phyloP scores from a whole-genome alignment of 2,888 invertebrate species.

The Caenorhabditis sp. region DNA sequence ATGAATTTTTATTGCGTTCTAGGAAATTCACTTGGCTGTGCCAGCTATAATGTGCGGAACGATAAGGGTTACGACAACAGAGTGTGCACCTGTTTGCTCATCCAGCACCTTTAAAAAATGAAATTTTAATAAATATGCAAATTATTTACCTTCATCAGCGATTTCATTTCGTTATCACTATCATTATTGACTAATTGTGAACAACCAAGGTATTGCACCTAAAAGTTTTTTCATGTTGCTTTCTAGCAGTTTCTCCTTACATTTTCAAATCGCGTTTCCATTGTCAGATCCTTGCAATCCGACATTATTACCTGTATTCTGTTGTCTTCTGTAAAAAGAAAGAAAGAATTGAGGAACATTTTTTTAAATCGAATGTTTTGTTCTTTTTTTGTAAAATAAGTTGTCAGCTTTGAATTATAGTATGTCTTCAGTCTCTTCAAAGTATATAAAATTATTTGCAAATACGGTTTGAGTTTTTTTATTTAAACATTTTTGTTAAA shows the following conservation, averaged over 20 bases:
- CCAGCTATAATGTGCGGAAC: constrained; percentile 94
- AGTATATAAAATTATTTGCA: too few species aligned
- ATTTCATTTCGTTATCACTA: constrained; percentile 73
- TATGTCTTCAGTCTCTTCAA: too few species aligned
- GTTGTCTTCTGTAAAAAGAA: too few species aligned
- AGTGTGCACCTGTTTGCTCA: constrained; percentile 83
- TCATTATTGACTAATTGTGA: constrained; percentile 74
- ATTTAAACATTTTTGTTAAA: too few species aligned
- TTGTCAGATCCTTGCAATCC: constrained; percentile 20
- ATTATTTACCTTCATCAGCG: constrained; percentile 65
- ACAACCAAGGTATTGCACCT: constrained; percentile 73
- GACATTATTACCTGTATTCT: too few species aligned
- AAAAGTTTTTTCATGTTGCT: background rate
- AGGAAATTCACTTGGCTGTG: constrained; percentile 92
- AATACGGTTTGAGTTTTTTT: too few species aligned
- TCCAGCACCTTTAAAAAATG: constrained; percentile 82
- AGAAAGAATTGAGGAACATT: too few species aligned
- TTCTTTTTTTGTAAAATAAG: background rate
- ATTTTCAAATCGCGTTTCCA: constrained; percentile 26
- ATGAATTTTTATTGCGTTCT: background rate
- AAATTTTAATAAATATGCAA: too few species aligned
- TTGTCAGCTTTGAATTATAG: too few species aligned
- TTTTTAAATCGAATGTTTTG: too few species aligned
- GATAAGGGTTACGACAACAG: constrained; percentile 90
- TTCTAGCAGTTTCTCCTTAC: background rate